Base-by-base conservation (phyloP, 2,797 vertebrate genomes). In the Morelia viridis region DNA sequence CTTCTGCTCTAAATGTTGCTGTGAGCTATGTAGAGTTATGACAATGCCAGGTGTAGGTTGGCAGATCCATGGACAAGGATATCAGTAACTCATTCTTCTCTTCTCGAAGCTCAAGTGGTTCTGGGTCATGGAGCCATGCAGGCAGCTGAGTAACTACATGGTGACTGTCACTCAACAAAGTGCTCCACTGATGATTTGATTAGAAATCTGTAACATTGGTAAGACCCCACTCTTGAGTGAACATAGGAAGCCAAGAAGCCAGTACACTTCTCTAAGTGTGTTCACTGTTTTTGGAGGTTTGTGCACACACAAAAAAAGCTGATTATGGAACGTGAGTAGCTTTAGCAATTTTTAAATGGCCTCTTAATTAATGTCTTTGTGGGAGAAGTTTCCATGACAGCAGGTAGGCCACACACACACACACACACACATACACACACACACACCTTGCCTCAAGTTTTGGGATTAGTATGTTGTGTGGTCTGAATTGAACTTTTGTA, bases 351-450 rank as follows among this genome's bases (percentile, higher is more conserved):
- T 31, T 83, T 64, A 53, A 60, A 35, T 76, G 61, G 50, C 7
- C 0, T 1, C 28, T 76, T 13, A 4, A 87, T 68, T 90, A 10
- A 57, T 57, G 4, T 10, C 35, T 93, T 84, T 41, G 53, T 85
- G 76, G 35, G 62, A 41, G 9, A 6, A 0, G 0, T 0, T 11
- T 2, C 0, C 15, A 50, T 87, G 24, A 26, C 13, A 85, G 26
- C 46, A 15, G 57, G 71, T 90, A 60, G 41, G 56, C 31, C 0
- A 3, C 19, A 50, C 28, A 50, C 50, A 5, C 50, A 50, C 50
- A 7, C 50, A 7, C 60, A 3, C 19, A 50, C 28, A 50, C 19
- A 50, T 24, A 50, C 50, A 6, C 50, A 6, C 60, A 56, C 31
- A 15, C 7, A n/a, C 5, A 19, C 12, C 68, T 84, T n/a, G 2